Evolutionary conservation across 2,888 invertebrate species (phyloP).

Genomic region (Eupithecia vulgata): DNA sequence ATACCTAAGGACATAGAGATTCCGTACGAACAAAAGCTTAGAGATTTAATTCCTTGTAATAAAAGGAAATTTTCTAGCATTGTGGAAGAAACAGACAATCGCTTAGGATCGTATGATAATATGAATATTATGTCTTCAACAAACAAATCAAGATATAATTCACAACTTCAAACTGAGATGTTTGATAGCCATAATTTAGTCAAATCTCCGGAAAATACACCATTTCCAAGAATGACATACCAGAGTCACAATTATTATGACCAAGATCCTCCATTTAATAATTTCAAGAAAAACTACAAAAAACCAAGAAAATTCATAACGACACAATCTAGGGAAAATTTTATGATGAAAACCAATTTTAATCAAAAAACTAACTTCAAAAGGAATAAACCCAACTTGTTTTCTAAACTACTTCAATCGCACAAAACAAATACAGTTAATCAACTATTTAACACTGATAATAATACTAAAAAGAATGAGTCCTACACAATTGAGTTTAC

Average conservation of each 20-base stretch:
- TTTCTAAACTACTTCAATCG: neutral
- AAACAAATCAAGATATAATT: neutral
- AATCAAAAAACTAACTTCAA: conserved; percentile 19
- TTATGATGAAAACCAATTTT: conserved; percentile 37
- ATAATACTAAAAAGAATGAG: conserved; percentile 21
- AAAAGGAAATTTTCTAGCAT: neutral
- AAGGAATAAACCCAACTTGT: conserved; percentile 6
- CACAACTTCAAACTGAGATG: neutral
- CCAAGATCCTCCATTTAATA: conserved; percentile 22
- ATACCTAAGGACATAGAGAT: neutral
- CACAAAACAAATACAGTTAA: neutral
- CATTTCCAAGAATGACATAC: conserved; percentile 48
- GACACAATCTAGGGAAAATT: conserved; percentile 57
- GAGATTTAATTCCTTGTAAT: neutral
- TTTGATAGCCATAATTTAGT: conserved; percentile 16
- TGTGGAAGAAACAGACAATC: neutral
- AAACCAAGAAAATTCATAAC: conserved; percentile 50
- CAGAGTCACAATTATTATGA: conserved; percentile 58
- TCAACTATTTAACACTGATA: conserved; percentile 6
- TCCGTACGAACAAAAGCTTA: neutral
- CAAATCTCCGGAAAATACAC: neutral
- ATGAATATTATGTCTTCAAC: neutral
- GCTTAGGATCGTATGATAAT: conserved; percentile 5
- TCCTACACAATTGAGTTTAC: conserved; percentile 55
- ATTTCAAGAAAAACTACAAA: conserved; percentile 19